A percentile compares a stretch with the other conserved stretches of the same genome.
phyloP scores from a whole-genome alignment of 1,140 invertebrate species.

The Euura saliciscinereae region DNA sequence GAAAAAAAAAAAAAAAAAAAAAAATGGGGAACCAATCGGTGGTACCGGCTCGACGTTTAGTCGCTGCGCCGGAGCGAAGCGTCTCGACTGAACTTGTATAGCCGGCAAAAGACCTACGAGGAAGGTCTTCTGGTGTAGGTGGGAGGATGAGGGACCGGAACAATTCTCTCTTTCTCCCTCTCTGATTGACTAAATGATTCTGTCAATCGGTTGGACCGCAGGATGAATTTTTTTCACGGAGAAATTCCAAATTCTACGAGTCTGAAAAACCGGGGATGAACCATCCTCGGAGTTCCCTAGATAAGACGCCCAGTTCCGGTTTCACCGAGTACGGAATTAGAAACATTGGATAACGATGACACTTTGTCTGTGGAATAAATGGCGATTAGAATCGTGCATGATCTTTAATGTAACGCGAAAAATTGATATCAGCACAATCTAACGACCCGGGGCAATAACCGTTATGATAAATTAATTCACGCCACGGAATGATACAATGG shows the following conservation, averaged over 20 bases:
- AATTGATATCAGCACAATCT: not conserved
- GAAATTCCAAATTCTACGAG: no score
- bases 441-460: not conserved
- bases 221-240: no score
- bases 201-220: not conserved
- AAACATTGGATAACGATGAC: no score
- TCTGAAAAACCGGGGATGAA: no score
- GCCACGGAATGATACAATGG: not conserved
- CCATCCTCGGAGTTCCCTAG: no score
- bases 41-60: constrained; percentile 2
- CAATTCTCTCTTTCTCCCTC: constrained; percentile 4
- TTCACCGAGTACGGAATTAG: no score
- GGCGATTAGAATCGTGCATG: no score
- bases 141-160: constrained; percentile 32
- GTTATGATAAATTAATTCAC: not conserved
- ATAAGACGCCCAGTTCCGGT: no score
- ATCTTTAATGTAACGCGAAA: no score
- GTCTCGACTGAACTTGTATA: constrained; percentile 25
- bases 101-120: constrained; percentile 26
- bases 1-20: not conserved
- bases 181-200: not conserved
- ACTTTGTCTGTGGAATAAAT: no score
- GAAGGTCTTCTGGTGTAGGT: constrained; percentile 30
- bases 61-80: constrained; percentile 14
- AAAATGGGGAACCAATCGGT: not conserved